Evolutionary conservation across 2,888 invertebrate species (phyloP).

Genomic region (Globia sparganii): DNA sequence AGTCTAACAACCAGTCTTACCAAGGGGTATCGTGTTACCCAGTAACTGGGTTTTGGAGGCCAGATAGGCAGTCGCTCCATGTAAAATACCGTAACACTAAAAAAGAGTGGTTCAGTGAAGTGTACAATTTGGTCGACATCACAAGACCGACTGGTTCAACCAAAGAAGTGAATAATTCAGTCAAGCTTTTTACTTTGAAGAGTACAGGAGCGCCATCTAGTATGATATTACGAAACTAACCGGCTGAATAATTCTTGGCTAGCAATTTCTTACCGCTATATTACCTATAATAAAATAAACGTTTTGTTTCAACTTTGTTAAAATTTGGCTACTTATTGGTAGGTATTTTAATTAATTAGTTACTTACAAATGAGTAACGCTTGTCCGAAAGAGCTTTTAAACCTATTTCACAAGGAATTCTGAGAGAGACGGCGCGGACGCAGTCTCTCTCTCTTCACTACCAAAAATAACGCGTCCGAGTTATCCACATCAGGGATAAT

Average conservation of each 20-base stretch:
- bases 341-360: background rate
- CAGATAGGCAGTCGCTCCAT: background rate
- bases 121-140: background rate
- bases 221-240: constrained; percentile 5
- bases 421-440: constrained; percentile 29
- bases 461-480: constrained; percentile 32
- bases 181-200: background rate
- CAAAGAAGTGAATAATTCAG: background rate
- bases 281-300: background rate
- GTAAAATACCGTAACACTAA: background rate
- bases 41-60: background rate
- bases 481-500: constrained; percentile 42
- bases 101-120: background rate
- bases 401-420: background rate
- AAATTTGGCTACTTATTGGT: too few species aligned
- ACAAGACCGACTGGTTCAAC: background rate
- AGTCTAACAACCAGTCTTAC: too few species aligned
- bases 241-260: background rate
- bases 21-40: background rate
- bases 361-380: too few species aligned
- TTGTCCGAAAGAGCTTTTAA: background rate
- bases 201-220: constrained; percentile 36
- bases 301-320: background rate
- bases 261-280: too few species aligned
- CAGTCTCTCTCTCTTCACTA: constrained; percentile 36